Percentiles rank a stretch among this genome's conserved stretches.
These are phyloP conservation scores for Geophilus truncorum DNA, from an alignment of 2,888 invertebrate species.

Conservation along the genomic window DNA sequence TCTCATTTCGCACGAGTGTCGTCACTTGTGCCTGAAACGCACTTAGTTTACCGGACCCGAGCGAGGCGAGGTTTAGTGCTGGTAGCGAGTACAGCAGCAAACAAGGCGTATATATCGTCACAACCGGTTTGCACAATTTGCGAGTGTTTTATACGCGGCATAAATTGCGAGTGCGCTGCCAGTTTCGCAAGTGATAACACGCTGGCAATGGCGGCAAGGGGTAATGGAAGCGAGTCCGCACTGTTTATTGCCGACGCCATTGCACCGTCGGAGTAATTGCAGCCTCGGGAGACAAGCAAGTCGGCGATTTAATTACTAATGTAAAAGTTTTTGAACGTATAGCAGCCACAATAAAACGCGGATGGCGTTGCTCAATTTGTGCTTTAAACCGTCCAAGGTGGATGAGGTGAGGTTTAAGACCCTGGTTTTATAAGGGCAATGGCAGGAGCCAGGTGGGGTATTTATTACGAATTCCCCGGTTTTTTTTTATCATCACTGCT, in stretches of 20 bases:
- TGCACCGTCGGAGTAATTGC: not conserved
- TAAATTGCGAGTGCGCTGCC: not conserved
- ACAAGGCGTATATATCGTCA: not conserved
- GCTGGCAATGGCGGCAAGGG: not conserved
- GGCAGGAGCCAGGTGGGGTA: not conserved
- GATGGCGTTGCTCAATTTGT: not conserved
- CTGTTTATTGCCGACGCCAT: not conserved
- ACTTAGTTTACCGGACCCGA: not conserved
- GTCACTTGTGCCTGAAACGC: not conserved
- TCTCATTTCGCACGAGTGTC: not conserved
- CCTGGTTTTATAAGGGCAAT: not conserved
- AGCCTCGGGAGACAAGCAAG: not conserved
- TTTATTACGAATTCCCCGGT: not conserved
- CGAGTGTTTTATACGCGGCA: not conserved
- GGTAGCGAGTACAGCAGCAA: not conserved
- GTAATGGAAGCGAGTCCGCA: not conserved
- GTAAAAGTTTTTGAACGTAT: slow-evolving; percentile 28
- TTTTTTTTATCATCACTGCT: not conserved
- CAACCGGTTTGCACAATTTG: not conserved
- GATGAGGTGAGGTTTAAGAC: not conserved
- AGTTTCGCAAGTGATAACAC: not conserved
- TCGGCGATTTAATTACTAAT: slow-evolving; percentile 29
- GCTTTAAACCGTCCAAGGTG: not conserved
- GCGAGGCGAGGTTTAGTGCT: not conserved
- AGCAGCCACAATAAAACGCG: not conserved